Conservation (phyloP, 23 tunicate genomes). For the Styela plicata region DNA sequence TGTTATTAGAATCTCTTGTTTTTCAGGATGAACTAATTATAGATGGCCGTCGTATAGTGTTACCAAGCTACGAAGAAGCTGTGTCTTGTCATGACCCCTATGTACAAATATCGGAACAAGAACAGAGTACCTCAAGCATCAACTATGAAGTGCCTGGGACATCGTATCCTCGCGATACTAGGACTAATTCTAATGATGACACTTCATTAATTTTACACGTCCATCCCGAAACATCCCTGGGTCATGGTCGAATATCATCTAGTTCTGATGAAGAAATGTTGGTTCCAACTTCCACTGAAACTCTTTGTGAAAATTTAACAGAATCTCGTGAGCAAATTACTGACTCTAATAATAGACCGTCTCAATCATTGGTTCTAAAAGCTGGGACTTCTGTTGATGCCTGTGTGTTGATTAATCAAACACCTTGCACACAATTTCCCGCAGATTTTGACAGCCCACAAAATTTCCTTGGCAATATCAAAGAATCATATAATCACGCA, state of each 20-base stretch:
- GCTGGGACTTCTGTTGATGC: conserved; percentile 14
- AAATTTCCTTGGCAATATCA: background rate
- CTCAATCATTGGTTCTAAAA: background rate
- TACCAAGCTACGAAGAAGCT: conserved; percentile 84
- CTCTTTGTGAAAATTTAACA: conserved; percentile 5
- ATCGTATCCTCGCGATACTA: background rate
- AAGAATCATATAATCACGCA: background rate
- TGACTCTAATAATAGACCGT: background rate
- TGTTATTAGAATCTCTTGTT: background rate
- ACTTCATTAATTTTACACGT: background rate
- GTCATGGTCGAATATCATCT: background rate
- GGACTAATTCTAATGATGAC: background rate
- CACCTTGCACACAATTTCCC: background rate
- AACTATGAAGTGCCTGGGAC: background rate
- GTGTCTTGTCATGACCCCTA: conserved; percentile 26
- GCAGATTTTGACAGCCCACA: background rate
- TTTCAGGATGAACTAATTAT: conserved; percentile 67
- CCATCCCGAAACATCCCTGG: background rate
- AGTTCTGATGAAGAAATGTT: conserved; percentile 15
- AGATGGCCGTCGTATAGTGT: conserved; percentile 56
- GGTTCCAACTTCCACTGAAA: background rate
- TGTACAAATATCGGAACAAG: conserved; percentile 17
- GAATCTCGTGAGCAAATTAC: background rate
- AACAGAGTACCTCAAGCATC: background rate
- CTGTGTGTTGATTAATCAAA: conserved; percentile 3